Evolutionary conservation across 2,888 invertebrate genomes (phyloP), one percentile per base, ranked within the genome.

Genomic region (Parochlus steinenii): DNA sequence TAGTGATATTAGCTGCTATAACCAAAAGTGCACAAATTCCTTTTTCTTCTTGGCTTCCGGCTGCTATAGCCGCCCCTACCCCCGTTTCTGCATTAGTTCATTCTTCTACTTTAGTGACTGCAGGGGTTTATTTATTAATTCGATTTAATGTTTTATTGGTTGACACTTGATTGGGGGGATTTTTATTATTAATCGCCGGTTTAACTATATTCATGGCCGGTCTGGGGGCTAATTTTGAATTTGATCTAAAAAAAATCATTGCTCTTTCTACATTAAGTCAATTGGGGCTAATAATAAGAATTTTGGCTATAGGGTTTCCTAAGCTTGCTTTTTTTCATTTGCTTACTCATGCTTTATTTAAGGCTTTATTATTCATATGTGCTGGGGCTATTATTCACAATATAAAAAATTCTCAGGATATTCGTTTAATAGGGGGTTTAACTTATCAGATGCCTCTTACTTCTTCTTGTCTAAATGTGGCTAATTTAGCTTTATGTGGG

Each of bases 21-120:
- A 78, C 78, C 40, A 81, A 81, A 58, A 80, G 78, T 45, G 80
- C 79, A 50, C 79, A 81, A 56, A 70, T 80, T 64, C 79, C 80
- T 30, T 82, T 81, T 72, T 76, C 74, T 41, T 67, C 74, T 29
- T 81, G 79, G 47, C 55, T 79, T 31, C 80, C 80, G 0, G 72
- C 71, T 1, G 78, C 78, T 27, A 80, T 80, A 56, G 74, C 76
- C 0, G 79, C 78, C 28, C 79, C 79, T 22, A 80, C 78, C 0
- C 78, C 78, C 7, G 71, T 79, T 37, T 76, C 76, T n/a, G 67
- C 76, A 40, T 65, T 79, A 58, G 77, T 74, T 44, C 77, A 80
- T 65, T 80, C 79, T 42, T 80, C 77, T 4, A 80, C 79, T 42
- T 65, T 81, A 53, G 79, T 81, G 0, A 80, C 79, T 8, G 78